Evolutionary conservation across 2,113 vertebrate genomes (phyloP).

Genomic region (Chionis minor): DNA sequence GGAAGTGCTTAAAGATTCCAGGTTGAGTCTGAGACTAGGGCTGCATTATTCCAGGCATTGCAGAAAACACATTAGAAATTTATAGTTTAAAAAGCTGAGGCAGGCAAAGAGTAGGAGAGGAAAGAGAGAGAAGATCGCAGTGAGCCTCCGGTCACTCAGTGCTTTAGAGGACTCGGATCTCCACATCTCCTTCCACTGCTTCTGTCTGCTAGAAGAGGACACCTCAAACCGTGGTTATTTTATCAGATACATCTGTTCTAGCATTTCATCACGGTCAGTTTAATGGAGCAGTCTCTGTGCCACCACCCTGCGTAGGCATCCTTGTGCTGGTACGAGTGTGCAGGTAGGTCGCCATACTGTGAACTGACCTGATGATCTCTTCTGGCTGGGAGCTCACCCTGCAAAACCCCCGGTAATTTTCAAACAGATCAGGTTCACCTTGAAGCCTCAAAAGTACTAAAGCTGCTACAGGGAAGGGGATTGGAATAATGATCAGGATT

Average conservation of each 20-base stretch:
- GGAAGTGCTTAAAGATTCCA: background rate
- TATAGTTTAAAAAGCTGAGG: background rate
- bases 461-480: background rate
- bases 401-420: background rate
- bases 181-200: background rate
- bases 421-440: background rate
- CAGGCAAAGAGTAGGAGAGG: background rate
- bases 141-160: background rate
- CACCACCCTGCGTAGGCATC: no score
- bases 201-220: background rate
- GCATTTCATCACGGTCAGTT: background rate
- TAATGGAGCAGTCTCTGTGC: background rate
- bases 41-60: background rate
- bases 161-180: background rate
- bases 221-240: background rate
- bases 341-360: background rate
- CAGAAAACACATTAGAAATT: background rate
- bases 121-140: fast-evolving
- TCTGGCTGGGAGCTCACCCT: background rate
- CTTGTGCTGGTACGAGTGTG: background rate
- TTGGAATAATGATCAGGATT: background rate
- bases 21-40: background rate
- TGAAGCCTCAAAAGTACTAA: background rate
- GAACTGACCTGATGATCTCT: background rate
- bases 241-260: background rate